Evolutionary conservation across 53 echinoderm and acorn worm species (phyloP).

Genomic region (Zoroaster sp.): DNA sequence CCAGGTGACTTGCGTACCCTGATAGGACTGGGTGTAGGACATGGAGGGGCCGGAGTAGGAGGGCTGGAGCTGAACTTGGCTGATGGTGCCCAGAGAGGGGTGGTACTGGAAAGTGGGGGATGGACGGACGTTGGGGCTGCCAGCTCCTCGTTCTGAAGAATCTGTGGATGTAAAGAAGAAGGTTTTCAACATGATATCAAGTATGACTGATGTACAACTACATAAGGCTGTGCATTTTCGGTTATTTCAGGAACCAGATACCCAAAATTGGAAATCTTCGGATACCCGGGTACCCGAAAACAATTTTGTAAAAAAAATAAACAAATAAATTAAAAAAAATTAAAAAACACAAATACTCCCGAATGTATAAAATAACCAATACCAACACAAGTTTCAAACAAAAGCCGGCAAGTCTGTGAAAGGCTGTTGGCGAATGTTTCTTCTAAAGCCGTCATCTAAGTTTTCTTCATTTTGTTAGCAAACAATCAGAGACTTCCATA

Average conservation of each 20-base stretch:
- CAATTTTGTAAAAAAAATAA: not conserved
- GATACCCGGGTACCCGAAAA: too few species aligned
- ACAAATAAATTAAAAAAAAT: not conserved
- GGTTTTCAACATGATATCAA: not conserved
- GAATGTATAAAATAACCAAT: too few species aligned
- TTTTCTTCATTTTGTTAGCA: too few species aligned
- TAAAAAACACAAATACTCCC: not conserved
- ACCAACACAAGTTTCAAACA: too few species aligned
- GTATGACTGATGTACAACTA: too few species aligned
- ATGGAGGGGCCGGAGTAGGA: slow-evolving; percentile 61
- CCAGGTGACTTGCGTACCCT: slow-evolving; percentile 74
- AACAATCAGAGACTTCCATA: too few species aligned
- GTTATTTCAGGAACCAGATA: too few species aligned
- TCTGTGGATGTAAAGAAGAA: slow-evolving; percentile 23
- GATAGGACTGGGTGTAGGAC: slow-evolving; percentile 71
- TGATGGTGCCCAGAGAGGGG: slow-evolving; percentile 64
- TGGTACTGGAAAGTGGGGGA: slow-evolving; percentile 64
- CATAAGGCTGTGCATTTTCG: too few species aligned
- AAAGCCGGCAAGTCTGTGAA: too few species aligned
- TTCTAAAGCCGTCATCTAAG: too few species aligned
- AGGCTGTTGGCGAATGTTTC: too few species aligned
- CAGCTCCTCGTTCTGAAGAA: slow-evolving; percentile 70
- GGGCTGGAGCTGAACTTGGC: slow-evolving; percentile 57
- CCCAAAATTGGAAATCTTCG: too few species aligned
- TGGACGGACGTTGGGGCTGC: slow-evolving; percentile 76